phyloP scores from a whole-genome alignment of 2,113 vertebrate genomes.

The Macrotis lagotis region DNA sequence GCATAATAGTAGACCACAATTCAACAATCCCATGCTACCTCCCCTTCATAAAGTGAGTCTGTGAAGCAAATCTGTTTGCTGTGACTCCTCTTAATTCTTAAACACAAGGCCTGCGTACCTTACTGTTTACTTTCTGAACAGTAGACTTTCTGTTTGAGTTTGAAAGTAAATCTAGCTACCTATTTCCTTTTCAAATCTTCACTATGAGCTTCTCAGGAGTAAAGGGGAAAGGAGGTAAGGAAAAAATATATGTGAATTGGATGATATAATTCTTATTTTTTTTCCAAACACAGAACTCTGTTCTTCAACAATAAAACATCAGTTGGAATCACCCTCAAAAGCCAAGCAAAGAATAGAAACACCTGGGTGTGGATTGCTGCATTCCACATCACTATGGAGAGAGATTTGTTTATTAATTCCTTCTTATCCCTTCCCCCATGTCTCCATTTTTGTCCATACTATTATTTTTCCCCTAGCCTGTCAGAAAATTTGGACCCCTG shows the following conservation, averaged over 20 bases:
- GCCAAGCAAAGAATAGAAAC: constrained; percentile 59
- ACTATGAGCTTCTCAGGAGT: background rate
- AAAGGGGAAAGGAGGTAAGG: background rate
- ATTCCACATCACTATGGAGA: constrained; percentile 26
- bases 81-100: constrained; percentile 15
- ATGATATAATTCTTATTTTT: background rate
- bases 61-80: background rate
- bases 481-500: constrained; percentile 32
- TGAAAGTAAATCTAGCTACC: background rate
- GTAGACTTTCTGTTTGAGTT: background rate
- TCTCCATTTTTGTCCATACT: constrained; percentile 68
- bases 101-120: background rate
- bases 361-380: constrained; percentile 18
- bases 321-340: background rate
- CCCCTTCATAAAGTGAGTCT: background rate
- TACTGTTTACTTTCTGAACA: background rate
- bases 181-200: background rate
- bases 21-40: background rate
- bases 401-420: constrained; percentile 63
- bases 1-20: background rate
- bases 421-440: constrained; percentile 20
- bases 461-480: constrained; percentile 68
- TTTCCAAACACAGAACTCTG: background rate
- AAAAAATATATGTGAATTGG: background rate
- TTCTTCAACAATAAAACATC: background rate